Evolutionary conservation across 2,113 vertebrate genomes (phyloP).

Genomic region (Ranitomeya imitator): DNA sequence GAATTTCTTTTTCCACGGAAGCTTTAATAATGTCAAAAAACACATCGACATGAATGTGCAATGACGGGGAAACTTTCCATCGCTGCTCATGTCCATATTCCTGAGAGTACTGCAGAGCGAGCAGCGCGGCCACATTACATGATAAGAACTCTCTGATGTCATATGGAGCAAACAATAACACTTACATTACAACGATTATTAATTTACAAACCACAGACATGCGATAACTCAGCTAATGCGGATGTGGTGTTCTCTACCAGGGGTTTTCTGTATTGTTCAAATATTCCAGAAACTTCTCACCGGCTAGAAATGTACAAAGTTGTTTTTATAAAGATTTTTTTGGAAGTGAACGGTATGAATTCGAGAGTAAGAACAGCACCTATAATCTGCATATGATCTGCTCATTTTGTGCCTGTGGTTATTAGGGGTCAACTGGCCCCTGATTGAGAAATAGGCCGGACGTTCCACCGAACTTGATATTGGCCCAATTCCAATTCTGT

Average conservation of each 20-base stretch:
- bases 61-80: not conserved
- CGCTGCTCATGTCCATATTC: not conserved
- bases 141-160: conserved; percentile 3
- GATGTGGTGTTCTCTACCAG: not conserved
- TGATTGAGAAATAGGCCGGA: not conserved
- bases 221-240: not conserved
- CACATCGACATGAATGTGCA: not conserved
- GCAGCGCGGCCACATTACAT: not conserved
- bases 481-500: not conserved
- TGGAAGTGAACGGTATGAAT: not conserved
- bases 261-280: not conserved
- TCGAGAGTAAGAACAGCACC: not conserved
- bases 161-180: conserved; percentile 14
- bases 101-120: no score
- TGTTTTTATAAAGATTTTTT: not conserved
- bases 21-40: not conserved
- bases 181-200: conserved; percentile 12
- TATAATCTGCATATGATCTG: not conserved
- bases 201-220: conserved; percentile 20
- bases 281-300: conserved; percentile 9
- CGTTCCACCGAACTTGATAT: not conserved
- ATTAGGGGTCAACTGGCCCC: not conserved
- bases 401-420: not conserved
- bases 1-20: not conserved
- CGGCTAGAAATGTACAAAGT: not conserved